Evolutionary conservation across 2,888 invertebrate species (phyloP).

Genomic region (Linyphia triangularis): DNA sequence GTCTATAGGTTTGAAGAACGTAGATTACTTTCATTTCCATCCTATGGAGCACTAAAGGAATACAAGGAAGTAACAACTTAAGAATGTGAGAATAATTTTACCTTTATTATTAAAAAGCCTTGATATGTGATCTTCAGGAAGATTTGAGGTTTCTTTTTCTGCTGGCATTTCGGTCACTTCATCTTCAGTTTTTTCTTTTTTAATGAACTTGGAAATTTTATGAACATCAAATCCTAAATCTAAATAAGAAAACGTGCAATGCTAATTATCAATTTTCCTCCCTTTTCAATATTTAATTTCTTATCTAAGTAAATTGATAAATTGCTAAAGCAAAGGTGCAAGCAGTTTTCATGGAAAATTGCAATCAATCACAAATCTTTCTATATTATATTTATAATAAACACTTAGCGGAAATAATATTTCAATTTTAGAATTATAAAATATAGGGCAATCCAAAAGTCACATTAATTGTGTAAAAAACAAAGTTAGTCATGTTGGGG

Average conservation of each 20-base stretch:
- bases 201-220: slow-evolving; percentile 56
- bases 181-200: slow-evolving; percentile 52
- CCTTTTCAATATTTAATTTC: background rate
- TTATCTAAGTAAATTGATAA: background rate
- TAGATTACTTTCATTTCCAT: too few species aligned
- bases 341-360: too few species aligned
- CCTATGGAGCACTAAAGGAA: too few species aligned
- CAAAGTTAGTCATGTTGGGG: too few species aligned
- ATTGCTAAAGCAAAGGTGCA: too few species aligned
- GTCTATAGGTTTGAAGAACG: background rate
- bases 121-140: slow-evolving; percentile 8
- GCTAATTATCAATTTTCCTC: background rate
- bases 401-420: too few species aligned
- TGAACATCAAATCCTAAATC: slow-evolving; percentile 60
- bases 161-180: background rate
- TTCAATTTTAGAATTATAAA: too few species aligned
- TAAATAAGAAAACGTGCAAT: background rate
- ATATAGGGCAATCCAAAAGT: too few species aligned
- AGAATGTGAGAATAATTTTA: background rate
- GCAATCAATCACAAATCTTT: too few species aligned
- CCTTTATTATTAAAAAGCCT: slow-evolving; percentile 16
- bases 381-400: too few species aligned
- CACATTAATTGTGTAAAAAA: too few species aligned
- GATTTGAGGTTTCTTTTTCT: background rate
- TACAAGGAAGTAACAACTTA: too few species aligned